Conservation (phyloP, 2,113 vertebrate genomes). For the Baryphthengus martii region DNA sequence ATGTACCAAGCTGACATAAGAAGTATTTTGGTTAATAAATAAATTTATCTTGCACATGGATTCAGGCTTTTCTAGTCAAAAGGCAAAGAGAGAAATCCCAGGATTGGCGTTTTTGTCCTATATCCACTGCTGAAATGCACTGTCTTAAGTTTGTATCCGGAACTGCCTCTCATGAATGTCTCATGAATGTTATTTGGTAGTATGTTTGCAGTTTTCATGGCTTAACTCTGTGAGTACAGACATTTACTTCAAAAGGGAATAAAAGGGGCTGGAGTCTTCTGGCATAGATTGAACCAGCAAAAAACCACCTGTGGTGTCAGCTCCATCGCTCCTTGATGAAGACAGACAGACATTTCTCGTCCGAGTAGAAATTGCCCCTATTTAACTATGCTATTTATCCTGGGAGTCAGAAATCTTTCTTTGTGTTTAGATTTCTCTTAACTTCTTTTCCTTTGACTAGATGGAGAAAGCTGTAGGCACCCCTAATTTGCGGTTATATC, state of each 20-base stretch:
- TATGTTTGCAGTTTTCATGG: not conserved
- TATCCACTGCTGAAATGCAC: not conserved
- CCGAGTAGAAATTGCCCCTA: not conserved
- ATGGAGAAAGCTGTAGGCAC: not conserved
- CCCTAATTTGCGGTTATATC: not conserved
- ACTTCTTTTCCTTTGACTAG: not conserved
- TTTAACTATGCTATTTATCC: not conserved
- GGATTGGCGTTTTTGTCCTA: not conserved
- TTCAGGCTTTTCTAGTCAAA: not conserved
- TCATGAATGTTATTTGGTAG: not conserved
- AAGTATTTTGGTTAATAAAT: constrained; percentile 17
- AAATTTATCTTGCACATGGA: not conserved
- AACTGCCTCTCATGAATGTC: not conserved
- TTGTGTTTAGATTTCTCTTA: not conserved
- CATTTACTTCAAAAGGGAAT: not conserved
- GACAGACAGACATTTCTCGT: not conserved
- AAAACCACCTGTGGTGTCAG: not conserved
- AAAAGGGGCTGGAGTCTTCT: not conserved
- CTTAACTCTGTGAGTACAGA: not conserved
- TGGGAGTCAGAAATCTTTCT: not conserved
- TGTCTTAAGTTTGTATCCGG: not conserved
- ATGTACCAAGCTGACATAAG: not conserved
- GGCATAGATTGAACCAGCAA: not conserved
- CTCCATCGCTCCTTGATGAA: not conserved
- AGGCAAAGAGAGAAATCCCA: not conserved